phyloP scores from a whole-genome alignment of 2,113 vertebrate genomes.

The Rhagologus leucostigma region DNA sequence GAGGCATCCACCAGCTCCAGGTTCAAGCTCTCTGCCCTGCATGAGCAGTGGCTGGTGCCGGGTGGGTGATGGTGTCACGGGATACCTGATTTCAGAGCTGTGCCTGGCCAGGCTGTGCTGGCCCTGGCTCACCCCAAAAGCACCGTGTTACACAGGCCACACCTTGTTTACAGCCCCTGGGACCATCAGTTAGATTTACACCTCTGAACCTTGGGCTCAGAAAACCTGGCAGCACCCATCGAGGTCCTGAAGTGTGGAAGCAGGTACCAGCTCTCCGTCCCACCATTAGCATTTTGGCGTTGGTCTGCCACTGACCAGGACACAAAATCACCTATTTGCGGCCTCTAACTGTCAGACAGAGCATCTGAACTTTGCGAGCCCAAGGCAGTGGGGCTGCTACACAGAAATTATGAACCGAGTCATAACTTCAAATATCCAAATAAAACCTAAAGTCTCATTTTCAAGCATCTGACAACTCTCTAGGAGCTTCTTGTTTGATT shows the following conservation, averaged over 20 bases:
- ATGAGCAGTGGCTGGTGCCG: neutral
- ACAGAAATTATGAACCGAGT: neutral
- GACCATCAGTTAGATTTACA: neutral
- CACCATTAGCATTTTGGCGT: neutral
- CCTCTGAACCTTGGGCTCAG: neutral
- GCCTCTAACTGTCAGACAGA: neutral
- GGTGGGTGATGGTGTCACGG: neutral
- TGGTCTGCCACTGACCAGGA: neutral
- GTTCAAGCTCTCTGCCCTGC: accelerated
- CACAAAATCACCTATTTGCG: neutral
- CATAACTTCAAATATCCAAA: neutral
- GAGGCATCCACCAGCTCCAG: neutral
- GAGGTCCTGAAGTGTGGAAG: neutral
- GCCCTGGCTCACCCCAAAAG: neutral
- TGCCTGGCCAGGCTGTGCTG: neutral
- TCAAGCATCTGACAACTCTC: neutral
- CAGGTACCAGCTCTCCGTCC: neutral
- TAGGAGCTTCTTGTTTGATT: neutral
- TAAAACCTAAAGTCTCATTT: neutral
- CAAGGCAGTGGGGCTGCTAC: neutral
- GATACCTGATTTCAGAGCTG: neutral
- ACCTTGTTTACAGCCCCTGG: accelerated
- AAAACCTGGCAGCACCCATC: neutral
- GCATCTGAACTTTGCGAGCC: accelerated
- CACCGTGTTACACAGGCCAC: accelerated